These are phyloP conservation scores for Clarias magur DNA, from an alignment of 2,113 vertebrate species.

Conservation along the genomic window DNA sequence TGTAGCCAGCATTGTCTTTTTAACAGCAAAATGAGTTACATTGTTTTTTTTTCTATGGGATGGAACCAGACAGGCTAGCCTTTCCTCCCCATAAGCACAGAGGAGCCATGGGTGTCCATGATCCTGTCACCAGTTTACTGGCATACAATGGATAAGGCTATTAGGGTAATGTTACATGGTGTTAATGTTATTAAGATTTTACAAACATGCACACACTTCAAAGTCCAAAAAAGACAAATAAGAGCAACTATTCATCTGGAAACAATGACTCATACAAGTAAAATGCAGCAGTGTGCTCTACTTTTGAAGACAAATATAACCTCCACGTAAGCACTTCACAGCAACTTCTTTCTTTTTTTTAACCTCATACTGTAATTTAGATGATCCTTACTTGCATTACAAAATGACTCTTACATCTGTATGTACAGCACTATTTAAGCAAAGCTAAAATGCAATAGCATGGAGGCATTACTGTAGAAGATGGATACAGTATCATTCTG, in stretches of 20 bases:
- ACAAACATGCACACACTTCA: too few relatives aligned
- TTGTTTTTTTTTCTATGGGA: too few relatives aligned
- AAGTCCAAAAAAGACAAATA: not conserved
- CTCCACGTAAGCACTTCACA: conserved; percentile 2
- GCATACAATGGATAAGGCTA: too few relatives aligned
- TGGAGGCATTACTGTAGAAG: not conserved
- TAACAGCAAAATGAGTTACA: too few relatives aligned
- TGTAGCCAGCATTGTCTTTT: too few relatives aligned
- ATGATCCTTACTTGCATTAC: not conserved
- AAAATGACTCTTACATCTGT: not conserved
- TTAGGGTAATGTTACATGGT: too few relatives aligned
- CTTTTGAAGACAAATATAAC: conserved; percentile 23
- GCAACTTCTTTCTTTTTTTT: not conserved
- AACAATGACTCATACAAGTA: conserved; percentile 19
- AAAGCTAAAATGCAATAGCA: not conserved
- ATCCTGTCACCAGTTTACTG: too few relatives aligned
- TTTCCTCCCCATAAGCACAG: too few relatives aligned
- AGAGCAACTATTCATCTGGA: not conserved
- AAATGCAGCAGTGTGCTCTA: conserved; percentile 9
- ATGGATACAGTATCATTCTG: conserved; percentile 3
- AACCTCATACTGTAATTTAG: not conserved
- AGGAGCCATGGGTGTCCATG: too few relatives aligned
- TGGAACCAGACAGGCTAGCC: too few relatives aligned
- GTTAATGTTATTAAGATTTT: too few relatives aligned
- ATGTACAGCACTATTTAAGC: not conserved